Base-by-base conservation (phyloP, 2,113 vertebrate species). In the Odocoileus virginianus region DNA sequence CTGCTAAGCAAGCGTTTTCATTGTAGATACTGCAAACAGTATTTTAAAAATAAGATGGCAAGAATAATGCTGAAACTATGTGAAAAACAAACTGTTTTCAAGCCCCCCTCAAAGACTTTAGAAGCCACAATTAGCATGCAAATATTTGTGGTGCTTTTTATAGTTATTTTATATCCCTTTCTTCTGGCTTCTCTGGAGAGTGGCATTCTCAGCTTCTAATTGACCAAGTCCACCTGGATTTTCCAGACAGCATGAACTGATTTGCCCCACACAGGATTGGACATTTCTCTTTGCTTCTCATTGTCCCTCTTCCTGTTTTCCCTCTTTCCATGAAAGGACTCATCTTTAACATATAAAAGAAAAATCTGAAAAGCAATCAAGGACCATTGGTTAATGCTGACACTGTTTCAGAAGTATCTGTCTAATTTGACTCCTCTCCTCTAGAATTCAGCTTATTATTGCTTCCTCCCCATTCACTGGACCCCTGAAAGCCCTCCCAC, bases 41-140 rank as follows among this genome's bases (percentile, higher is more conserved):
- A 27, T 67, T 96, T 96, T 60, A n/a, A 92, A 97, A 96, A 91
- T 78, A 97, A 92, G 54, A 92, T 23, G 61, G 86, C 85, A 82
- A 95, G 96, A 89, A 85, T 90, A 94, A 96, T 90, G 85, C 47
- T 91, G 50, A 92, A 97, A 97, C 85, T 97, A 96, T 97, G 97
- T 95, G 85, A 21, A 93, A 83, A 96, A 87, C 54, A 95, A 95
- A 83, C 91, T 30, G 21, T 52, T 84, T 92, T 90, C 67, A 71
- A 94, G n/a, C 57, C 57, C 90, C 45, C 97, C 94, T 96, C 81
- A 61, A 96, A 87, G 90, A 45, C 25, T 43, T 79, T 50, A 45
- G 74, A 83, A 93, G 89, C 83, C 95, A 78, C 93, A 91, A 71
- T 61, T 71, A 93, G 87, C 45, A 84, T 91, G 94, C 40, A 96